Evolutionary conservation across 2,888 invertebrate genomes (phyloP), one percentile per base, ranked within the genome.

Genomic region (Andrena trimmerana): DNA sequence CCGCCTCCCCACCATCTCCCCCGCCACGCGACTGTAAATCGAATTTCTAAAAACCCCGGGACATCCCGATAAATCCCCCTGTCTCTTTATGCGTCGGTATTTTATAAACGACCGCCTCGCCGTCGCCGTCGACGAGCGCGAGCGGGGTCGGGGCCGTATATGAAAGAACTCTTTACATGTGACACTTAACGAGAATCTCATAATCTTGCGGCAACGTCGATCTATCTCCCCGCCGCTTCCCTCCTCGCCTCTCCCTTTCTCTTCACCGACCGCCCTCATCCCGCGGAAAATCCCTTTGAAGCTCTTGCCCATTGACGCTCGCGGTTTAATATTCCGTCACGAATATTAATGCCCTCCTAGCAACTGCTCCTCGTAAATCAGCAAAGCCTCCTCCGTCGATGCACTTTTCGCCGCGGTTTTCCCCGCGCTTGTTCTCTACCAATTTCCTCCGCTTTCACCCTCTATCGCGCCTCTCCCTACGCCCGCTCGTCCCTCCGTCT

Each of bases 161-260:
- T 84, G 87, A 87, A 87, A 84, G 89, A 87, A 89, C 84, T 87
- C 86, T 89, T 89, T 87, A 87, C 87, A 86, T 85, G 88, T 86
- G 88, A 90, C 90, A 89, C 89, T 91, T 89, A 91, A 91, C 88
- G 90, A 88, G 89, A 91, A 92, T 92, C 92, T 92, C 90, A 91
- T 92, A 92, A 92, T 92, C 90, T 90, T 88, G 80, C 81, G 80
- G 80, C 85, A 73, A 82, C 83, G 78, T 78, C 78, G 72, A 78
- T 84, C 75, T 65, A 63, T 74, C 75, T 66, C 71, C 16, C 4
- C 16, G 4, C 42, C 42, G 42, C 42, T 42, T 42, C 42, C 42
- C 42, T 0, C 42, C 42, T 3, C 42, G 4, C 3, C 42, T 4
- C 42, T 16, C 42, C 16, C 42, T 42, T 42, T 48, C 60, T 75